Evolutionary conservation across 2,113 vertebrate genomes (phyloP).

Genomic region (Pedetes capensis): DNA sequence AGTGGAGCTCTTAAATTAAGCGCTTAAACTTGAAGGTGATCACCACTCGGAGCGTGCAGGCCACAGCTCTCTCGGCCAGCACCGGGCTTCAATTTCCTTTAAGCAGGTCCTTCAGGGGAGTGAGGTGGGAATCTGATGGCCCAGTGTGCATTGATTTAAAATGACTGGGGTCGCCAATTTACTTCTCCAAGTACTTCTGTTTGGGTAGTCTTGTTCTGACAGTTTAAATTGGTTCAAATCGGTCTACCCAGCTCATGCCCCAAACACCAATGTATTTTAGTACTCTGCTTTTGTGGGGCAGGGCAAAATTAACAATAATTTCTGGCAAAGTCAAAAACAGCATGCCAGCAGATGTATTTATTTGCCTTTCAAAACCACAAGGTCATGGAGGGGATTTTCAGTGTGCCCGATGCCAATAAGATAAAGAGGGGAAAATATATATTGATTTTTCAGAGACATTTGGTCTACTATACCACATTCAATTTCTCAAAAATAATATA

Average conservation of each 20-base stretch:
- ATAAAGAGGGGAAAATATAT: constrained; percentile 1
- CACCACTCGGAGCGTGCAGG: constrained; percentile 79
- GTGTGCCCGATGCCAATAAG: constrained; percentile 36
- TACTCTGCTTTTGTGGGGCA: constrained; percentile 52
- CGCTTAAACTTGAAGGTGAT: constrained; percentile 85
- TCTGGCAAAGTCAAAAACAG: constrained; percentile 42
- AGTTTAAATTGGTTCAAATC: constrained; percentile 66
- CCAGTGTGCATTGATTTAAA: constrained; percentile 81
- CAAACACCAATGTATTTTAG: constrained; percentile 56
- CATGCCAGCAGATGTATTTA: neutral
- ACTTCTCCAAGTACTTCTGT: constrained; percentile 71
- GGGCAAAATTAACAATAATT: constrained; percentile 52
- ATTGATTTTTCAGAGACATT: constrained; percentile 55
- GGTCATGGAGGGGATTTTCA: constrained; percentile 46
- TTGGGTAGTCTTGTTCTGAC: constrained; percentile 63
- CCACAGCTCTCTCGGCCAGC: constrained; percentile 77
- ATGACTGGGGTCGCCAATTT: constrained; percentile 70
- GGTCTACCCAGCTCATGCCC: constrained; percentile 52
- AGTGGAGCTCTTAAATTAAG: constrained; percentile 85
- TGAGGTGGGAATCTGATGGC: constrained; percentile 81
- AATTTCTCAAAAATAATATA: constrained; percentile 61
- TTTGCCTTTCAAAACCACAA: constrained; percentile 67
- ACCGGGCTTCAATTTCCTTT: constrained; percentile 83
- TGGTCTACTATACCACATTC: constrained; percentile 20
- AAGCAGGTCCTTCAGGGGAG: constrained; percentile 84